phyloP scores from a whole-genome alignment of 2,113 vertebrate species.

The Tympanuchus pallidicinctus region DNA sequence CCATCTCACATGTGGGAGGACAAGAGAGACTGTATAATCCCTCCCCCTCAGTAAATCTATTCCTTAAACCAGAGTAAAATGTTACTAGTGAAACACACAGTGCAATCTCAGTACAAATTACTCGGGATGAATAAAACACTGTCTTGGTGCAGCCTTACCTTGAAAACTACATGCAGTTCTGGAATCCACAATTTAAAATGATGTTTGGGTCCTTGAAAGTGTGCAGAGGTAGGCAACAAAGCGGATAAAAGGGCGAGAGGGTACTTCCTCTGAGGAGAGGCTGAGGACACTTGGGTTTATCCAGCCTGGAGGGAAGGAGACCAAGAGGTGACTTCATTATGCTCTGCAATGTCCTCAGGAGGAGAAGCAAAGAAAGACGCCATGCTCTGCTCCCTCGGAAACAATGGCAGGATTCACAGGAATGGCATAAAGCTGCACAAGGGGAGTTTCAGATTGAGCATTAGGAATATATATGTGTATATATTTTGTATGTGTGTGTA shows the following conservation, averaged over 20 bases:
- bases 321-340: neutral
- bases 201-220: neutral
- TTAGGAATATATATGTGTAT: neutral
- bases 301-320: neutral
- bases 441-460: neutral
- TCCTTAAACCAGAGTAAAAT: neutral
- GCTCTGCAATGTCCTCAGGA: neutral
- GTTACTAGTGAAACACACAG: neutral
- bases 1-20: neutral
- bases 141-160: neutral
- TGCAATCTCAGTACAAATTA: neutral
- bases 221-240: neutral
- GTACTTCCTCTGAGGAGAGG: neutral
- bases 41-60: neutral
- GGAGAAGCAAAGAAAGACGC: neutral
- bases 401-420: neutral
- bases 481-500: too few relatives aligned
- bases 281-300: neutral
- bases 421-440: neutral
- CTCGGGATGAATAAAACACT: neutral
- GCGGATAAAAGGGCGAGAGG: neutral
- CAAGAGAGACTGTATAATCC: neutral
- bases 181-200: neutral
- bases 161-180: neutral
- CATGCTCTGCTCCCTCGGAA: neutral